These are phyloP conservation scores for Opisthograptis luteolata DNA, from an alignment of 2,888 invertebrate species.

Conservation along the genomic window DNA sequence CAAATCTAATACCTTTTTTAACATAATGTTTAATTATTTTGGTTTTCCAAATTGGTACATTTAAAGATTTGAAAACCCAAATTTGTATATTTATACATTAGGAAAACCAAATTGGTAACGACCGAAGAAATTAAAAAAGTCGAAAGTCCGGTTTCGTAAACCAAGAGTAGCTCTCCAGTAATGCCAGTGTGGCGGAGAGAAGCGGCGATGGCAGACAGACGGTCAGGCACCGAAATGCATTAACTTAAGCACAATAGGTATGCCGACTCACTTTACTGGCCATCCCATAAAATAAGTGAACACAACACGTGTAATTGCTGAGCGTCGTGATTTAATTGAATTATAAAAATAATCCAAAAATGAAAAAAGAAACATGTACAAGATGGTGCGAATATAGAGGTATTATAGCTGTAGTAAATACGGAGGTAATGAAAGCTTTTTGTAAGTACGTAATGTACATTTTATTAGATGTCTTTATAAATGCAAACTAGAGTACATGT, in stretches of 20 bases:
- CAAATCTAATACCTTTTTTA: too few relatives aligned
- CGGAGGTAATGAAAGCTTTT: not conserved
- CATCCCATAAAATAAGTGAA: conserved; percentile 33
- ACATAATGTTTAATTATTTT: too few relatives aligned
- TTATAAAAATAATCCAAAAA: conserved; percentile 18
- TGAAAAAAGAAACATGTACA: not conserved
- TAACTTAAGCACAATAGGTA: conserved; percentile 29
- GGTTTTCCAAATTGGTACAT: too few relatives aligned
- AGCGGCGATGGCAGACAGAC: conserved; percentile 39
- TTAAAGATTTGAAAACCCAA: too few relatives aligned
- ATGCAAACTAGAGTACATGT: too few relatives aligned
- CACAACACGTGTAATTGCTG: conserved; percentile 25
- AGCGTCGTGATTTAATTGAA: conserved; percentile 32
- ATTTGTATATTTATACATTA: too few relatives aligned
- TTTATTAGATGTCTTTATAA: not conserved
- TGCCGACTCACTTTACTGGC: conserved; percentile 18
- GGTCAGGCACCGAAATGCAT: conserved; percentile 43
- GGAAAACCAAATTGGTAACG: too few relatives aligned
- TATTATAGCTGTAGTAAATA: not conserved
- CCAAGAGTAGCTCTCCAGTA: conserved; percentile 13
- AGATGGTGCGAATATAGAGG: not conserved
- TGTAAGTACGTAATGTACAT: not conserved
- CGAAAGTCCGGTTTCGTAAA: not conserved
- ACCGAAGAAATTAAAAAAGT: too few relatives aligned
- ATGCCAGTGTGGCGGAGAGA: conserved; percentile 10